phyloP scores from a whole-genome alignment of 2,888 invertebrate species.

The Ctenicera cuprea region DNA sequence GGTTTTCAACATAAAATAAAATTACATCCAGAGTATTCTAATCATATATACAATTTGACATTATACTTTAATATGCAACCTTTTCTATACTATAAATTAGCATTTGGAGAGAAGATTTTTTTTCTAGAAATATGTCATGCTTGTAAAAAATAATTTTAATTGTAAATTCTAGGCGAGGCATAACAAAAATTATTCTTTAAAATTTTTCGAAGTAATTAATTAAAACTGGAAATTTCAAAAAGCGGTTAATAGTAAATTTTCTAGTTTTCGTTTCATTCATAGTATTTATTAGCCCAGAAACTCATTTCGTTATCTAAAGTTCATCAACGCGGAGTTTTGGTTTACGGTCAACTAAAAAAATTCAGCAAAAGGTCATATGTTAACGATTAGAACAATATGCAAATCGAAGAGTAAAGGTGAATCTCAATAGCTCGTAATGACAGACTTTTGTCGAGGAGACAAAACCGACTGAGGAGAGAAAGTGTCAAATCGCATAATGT shows the following conservation, averaged over 20 bases:
- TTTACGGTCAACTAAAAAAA: conserved; percentile 3
- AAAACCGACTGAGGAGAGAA: conserved; percentile 32
- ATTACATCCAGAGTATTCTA: too few relatives aligned
- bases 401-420: conserved; percentile 37
- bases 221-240: too few relatives aligned
- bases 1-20: too few relatives aligned
- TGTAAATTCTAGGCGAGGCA: not conserved
- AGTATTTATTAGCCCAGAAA: conserved; percentile 1
- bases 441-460: conserved; percentile 22
- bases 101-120: too few relatives aligned
- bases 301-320: conserved; percentile 7
- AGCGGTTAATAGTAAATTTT: not conserved
- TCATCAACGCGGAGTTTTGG: conserved; percentile 29
- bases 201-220: not conserved
- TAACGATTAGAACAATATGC: conserved; percentile 27
- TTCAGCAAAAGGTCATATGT: conserved; percentile 3
- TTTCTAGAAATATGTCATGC: not conserved
- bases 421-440: conserved; percentile 34
- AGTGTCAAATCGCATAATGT: conserved; percentile 45
- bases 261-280: not conserved
- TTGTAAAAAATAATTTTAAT: not conserved
- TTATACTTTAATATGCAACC: too few relatives aligned
- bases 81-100: too few relatives aligned
- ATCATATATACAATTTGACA: too few relatives aligned
- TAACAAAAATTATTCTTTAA: not conserved